Base-by-base conservation (phyloP, 2,113 vertebrate genomes). In the Bubo blakistoni region DNA sequence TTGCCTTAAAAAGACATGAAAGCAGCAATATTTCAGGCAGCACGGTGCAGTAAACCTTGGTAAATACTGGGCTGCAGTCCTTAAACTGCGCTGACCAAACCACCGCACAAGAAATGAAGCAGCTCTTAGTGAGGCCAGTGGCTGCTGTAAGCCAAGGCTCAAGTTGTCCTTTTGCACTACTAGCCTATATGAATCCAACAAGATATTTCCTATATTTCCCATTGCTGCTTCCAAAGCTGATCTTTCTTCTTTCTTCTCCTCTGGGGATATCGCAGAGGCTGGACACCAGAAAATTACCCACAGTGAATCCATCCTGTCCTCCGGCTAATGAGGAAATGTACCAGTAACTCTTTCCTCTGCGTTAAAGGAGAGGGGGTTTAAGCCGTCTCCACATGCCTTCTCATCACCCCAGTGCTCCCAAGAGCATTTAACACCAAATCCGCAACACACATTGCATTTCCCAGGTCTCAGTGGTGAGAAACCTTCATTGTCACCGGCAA, bases 401-500 rank as follows among this genome's bases (percentile, higher is more conserved):
- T 78, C 24, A 0, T 95, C 89, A 74, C 73, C 66, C 86, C 44
- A 16, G 86, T 0, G 0, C 82, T 88, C 90, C 82, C 44, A 6
- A 80, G 81, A 90, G 54, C 95, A 91, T 96, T 97, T 73, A 92
- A 91, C 84, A 82, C 89, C 78, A 80, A 73, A 94, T 88, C 70
- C 6, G 6, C 66, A 54, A 47, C 55, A 51, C 25, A 11, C 26
- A 13, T 58, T 78, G 95, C 89, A 85, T 78, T 94, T 91, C 86
- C 74, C 81, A 73, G 91, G 69, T 80, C 91, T 59, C 69, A 36
- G 82, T 9, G 54, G 76, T 88, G 96, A 91, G 81, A 93, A 96
- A 97, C 58, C 66, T 66, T 78, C 81, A 88, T 94, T 95, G 90
- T 92, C 88, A 78, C 76, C 32, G 13, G 81, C 93, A 94, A 97